A percentile compares a stretch with the other conserved stretches of the same genome.
phyloP scores from a whole-genome alignment of 2,888 invertebrate species.

The Polyommatus iphigenia region DNA sequence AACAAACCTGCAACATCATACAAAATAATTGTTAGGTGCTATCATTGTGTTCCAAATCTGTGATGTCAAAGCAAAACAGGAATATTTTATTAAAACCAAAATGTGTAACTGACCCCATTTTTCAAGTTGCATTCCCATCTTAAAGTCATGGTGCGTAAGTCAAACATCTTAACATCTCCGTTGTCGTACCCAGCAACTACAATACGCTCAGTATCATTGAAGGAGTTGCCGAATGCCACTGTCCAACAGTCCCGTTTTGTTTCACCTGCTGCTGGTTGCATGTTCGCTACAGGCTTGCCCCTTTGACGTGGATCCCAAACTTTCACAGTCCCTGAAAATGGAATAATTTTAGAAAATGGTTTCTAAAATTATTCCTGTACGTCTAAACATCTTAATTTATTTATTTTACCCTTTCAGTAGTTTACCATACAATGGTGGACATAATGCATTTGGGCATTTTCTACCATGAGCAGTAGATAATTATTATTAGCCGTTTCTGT shows the following conservation, averaged over 20 bases:
- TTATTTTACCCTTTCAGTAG: neutral
- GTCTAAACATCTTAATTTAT: neutral
- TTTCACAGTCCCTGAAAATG: slow-evolving; percentile 88
- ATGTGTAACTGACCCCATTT: slow-evolving; percentile 85
- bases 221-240: slow-evolving; percentile 95
- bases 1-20: slow-evolving; percentile 81
- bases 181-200: slow-evolving; percentile 97
- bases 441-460: too few relatives aligned
- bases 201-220: slow-evolving; percentile 90
- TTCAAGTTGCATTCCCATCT: slow-evolving; percentile 95
- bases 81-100: too few relatives aligned
- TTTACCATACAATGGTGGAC: too few relatives aligned
- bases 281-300: slow-evolving; percentile 92
- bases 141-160: slow-evolving; percentile 89
- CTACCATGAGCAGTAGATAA: neutral
- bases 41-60: neutral
- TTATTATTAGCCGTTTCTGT: too few relatives aligned
- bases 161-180: slow-evolving; percentile 97
- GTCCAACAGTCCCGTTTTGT: slow-evolving; percentile 94
- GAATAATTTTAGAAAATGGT: too few relatives aligned
- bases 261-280: slow-evolving; percentile 87
- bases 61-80: neutral
- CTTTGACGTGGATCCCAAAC: slow-evolving; percentile 97
- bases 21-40: neutral
- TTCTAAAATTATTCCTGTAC: neutral